Evolutionary conservation across 2,888 invertebrate species (phyloP).

Genomic region (Ligdia adustata): DNA sequence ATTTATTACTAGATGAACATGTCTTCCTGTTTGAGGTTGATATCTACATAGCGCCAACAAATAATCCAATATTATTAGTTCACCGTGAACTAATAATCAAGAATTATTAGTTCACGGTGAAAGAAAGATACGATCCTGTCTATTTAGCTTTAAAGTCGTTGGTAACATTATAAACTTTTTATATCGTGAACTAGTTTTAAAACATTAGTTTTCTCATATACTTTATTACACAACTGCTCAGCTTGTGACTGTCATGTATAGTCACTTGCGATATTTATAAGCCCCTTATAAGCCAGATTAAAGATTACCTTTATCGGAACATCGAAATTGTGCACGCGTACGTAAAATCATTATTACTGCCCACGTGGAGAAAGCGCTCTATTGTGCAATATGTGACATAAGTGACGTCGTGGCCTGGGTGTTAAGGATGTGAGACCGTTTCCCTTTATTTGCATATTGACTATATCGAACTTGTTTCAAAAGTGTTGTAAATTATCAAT

Average conservation of each 20-base stretch:
- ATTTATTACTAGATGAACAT: too few species aligned
- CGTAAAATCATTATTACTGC: conserved; percentile 18
- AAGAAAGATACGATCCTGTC: too few species aligned
- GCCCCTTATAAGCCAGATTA: conserved; percentile 17
- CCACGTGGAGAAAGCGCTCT: conserved; percentile 28
- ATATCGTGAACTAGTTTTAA: too few species aligned
- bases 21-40: too few species aligned
- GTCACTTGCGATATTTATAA: conserved; percentile 6
- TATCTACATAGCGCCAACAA: too few species aligned
- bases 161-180: too few species aligned
- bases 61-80: too few species aligned
- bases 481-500: neutral
- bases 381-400: conserved; percentile 34
- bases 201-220: too few species aligned
- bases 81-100: too few species aligned
- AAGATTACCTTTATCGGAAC: conserved; percentile 19
- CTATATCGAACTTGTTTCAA: neutral
- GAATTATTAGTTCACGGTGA: too few species aligned
- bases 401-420: conserved; percentile 14
- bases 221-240: too few species aligned
- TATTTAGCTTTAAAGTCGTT: too few species aligned
- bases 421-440: conserved; percentile 18
- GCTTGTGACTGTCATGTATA: neutral
- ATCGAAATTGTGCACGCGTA: conserved; percentile 8
- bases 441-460: conserved; percentile 21